Evolutionary conservation across 2,113 vertebrate genomes (phyloP).

Genomic region (Todiramphus chloris): DNA sequence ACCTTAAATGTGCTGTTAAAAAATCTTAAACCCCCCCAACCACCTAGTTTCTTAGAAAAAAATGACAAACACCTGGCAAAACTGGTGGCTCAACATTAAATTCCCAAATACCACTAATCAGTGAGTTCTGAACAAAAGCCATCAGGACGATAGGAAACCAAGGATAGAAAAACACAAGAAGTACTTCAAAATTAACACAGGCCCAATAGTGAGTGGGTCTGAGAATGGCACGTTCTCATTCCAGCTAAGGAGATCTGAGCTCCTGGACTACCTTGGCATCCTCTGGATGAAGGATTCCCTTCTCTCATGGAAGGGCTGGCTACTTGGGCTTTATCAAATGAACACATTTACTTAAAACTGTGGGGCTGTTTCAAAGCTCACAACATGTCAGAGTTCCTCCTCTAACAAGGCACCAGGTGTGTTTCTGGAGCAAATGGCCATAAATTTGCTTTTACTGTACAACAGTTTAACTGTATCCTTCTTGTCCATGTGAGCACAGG

Average conservation of each 20-base stretch:
- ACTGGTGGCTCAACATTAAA: background rate
- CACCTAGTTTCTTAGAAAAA: background rate
- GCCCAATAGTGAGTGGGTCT: background rate
- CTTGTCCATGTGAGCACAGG: background rate
- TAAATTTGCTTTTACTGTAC: background rate
- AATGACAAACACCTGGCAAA: background rate
- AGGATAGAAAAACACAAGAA: background rate
- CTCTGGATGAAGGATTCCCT: background rate
- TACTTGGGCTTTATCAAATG: background rate
- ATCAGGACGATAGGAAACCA: background rate
- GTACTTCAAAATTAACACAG: background rate
- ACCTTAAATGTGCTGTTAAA: background rate
- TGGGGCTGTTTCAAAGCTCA: background rate
- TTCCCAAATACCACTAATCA: background rate
- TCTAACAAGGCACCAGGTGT: background rate
- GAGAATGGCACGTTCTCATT: background rate
- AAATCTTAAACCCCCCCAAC: background rate
- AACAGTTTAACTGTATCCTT: background rate
- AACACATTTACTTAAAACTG: background rate
- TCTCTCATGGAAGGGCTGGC: background rate
- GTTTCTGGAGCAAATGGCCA: background rate
- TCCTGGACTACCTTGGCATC: background rate
- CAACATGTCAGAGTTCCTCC: background rate
- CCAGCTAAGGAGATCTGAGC: background rate
- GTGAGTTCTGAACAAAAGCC: background rate